Conservation (phyloP, 2,797 vertebrate genomes). For the Brachyalestes nurse region DNA sequence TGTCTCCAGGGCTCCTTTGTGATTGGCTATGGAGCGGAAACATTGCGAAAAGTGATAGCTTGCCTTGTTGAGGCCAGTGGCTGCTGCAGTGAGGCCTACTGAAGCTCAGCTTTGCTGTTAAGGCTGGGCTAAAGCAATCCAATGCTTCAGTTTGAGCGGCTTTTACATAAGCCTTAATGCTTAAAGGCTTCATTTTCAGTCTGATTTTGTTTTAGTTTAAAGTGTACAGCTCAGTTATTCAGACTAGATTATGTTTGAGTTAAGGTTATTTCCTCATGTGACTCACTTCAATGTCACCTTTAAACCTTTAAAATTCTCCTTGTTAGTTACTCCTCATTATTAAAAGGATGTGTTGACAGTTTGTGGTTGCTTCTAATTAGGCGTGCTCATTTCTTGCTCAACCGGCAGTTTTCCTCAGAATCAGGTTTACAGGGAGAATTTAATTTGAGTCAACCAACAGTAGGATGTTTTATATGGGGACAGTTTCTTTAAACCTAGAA, state of each 20-base stretch:
- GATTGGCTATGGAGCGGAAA: conserved; percentile 40
- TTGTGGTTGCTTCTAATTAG: background rate
- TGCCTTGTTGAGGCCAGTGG: background rate
- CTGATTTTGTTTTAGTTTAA: too few species aligned
- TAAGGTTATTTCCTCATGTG: background rate
- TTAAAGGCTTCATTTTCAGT: background rate
- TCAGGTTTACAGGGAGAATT: too few species aligned
- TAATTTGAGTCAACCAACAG: too few species aligned
- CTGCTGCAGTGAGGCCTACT: background rate
- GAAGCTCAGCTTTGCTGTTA: background rate
- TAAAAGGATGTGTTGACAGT: background rate
- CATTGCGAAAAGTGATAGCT: conserved; percentile 33
- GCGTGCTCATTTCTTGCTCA: background rate
- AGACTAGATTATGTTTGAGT: too few species aligned
- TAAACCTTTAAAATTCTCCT: background rate
- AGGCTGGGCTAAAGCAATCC: background rate
- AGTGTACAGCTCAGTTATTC: too few species aligned
- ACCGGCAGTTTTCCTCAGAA: background rate
- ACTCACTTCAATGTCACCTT: background rate
- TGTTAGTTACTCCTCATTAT: background rate
- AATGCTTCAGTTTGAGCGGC: background rate
- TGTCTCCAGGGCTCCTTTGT: conserved; percentile 21
- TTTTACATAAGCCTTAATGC: background rate
- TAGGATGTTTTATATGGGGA: too few species aligned
- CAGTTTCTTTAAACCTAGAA: too few species aligned